Evolutionary conservation across 2,888 invertebrate species (phyloP), one percentile per base, ranked within the genome.

Genomic region (Ochlodes sylvanus): DNA sequence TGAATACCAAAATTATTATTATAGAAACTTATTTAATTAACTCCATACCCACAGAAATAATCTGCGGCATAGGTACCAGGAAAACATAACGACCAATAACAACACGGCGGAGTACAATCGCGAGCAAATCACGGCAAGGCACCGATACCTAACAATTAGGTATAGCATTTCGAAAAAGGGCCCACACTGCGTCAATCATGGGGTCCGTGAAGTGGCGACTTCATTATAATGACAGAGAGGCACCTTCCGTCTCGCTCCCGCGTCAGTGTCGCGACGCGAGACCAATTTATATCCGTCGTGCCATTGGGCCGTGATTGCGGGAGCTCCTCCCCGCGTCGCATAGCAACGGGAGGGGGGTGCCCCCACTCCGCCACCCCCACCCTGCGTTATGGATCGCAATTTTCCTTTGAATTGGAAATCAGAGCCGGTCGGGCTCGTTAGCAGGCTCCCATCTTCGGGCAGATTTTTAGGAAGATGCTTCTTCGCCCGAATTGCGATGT

Each of bases 321-420:
- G 87, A 92, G 86, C 94, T 93, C 94, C 94, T 93, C 94, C 95
- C 95, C 93, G 94, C 95, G 95, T 95, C 93, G 89, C 94, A 89
- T 94, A 92, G 94, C 94, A 92, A 95, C 95, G 92, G 87, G 84
- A 88, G 90, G 91, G 89, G 93, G 88, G 85, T 83, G 72, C 75
- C 72, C 80, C 85, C 84, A 79, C 80, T 79, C 75, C 74, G 64
- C 73, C 74, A 76, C 75, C 81, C 83, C 77, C 84, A 82, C 78
- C 86, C 87, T 87, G 84, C 86, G 88, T 90, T 90, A 90, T 90
- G 89, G 92, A 93, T 93, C 92, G 93, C 94, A 93, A 93, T 94
- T 94, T 93, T 92, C 93, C 93, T 93, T 92, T 93, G 93, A 94
- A 94, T 93, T 92, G 93, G 92, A 94, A 93, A 94, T 94, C 93